Percentiles rank a stretch among this genome's conserved stretches.
These are phyloP conservation scores for Xenopus borealis DNA, from an alignment of 2,113 vertebrate genomes.

Conservation along the genomic window DNA sequence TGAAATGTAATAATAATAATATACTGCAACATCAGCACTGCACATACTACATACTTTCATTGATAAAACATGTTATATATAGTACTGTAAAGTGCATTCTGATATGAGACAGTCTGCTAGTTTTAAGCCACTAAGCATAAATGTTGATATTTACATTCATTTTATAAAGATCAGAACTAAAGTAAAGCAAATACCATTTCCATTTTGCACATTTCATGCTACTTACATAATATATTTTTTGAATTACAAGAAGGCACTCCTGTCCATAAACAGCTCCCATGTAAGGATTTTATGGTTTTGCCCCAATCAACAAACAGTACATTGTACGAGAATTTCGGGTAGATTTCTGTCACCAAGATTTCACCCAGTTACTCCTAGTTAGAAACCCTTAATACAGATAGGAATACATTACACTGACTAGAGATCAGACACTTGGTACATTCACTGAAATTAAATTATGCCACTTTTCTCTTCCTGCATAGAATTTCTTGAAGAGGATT, in stretches of 20 bases:
- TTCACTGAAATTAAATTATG: conserved; percentile 70
- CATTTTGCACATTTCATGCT: no score
- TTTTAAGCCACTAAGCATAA: no score
- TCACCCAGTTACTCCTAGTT: neutral
- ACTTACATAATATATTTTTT: no score
- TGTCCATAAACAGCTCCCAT: neutral
- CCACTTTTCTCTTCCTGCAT: conserved; percentile 78
- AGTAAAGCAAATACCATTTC: no score
- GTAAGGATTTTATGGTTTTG: neutral
- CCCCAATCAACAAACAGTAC: neutral
- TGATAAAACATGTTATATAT: neutral
- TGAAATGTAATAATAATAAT: no score
- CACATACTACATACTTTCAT: no score
- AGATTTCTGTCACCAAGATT: neutral
- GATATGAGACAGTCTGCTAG: neutral
- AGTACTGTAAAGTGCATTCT: neutral
- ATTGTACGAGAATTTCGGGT: neutral
- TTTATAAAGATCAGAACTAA: no score
- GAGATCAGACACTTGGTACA: neutral
- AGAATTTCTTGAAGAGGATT: conserved; percentile 68
- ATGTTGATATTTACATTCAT: no score
- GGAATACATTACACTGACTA: neutral
- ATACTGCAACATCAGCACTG: no score
- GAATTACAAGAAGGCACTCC: neutral
- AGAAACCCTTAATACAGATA: neutral